Evolutionary conservation across 2,888 invertebrate species (phyloP).

Genomic region (Lordiphosa fenestrarum): DNA sequence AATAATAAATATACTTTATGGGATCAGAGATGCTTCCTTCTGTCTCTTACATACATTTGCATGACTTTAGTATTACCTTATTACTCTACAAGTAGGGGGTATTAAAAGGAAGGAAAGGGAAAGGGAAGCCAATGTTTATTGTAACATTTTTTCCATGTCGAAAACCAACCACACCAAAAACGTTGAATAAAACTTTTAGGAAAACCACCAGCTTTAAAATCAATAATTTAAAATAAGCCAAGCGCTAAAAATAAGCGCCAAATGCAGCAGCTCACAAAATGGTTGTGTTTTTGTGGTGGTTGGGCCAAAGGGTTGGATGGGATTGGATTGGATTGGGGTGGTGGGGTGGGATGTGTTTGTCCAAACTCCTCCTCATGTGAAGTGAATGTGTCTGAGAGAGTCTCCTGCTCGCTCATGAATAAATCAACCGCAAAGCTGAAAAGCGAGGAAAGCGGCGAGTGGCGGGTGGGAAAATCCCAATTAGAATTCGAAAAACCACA

Average conservation of each 20-base stretch:
- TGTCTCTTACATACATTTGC: too few relatives aligned
- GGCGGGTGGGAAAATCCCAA: slow-evolving; percentile 55
- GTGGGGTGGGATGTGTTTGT: slow-evolving; percentile 9
- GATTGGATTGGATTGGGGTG: slow-evolving; percentile 20
- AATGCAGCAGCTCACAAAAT: slow-evolving; percentile 15
- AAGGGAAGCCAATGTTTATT: too few relatives aligned
- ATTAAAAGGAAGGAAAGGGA: too few relatives aligned
- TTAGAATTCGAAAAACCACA: slow-evolving; percentile 44
- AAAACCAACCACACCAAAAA: neutral
- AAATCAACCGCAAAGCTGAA: slow-evolving; percentile 49
- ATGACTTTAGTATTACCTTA: too few relatives aligned
- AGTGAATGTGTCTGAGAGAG: slow-evolving; percentile 7
- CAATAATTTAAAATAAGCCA: slow-evolving; percentile 63
- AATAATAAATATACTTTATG: too few relatives aligned
- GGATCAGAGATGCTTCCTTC: too few relatives aligned
- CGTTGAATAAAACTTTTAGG: neutral
- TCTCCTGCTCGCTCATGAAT: slow-evolving; percentile 27
- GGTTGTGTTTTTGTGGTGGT: too few relatives aligned
- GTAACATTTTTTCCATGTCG: too few relatives aligned
- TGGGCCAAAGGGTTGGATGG: slow-evolving; percentile 8
- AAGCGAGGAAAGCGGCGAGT: neutral
- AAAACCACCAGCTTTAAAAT: slow-evolving; percentile 39
- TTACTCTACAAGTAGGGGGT: too few relatives aligned
- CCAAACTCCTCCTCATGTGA: slow-evolving; percentile 4
- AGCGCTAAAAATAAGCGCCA: slow-evolving; percentile 55